These are phyloP conservation scores for Acheta domesticus DNA, from an alignment of 2,888 invertebrate species.

Conservation along the genomic window DNA sequence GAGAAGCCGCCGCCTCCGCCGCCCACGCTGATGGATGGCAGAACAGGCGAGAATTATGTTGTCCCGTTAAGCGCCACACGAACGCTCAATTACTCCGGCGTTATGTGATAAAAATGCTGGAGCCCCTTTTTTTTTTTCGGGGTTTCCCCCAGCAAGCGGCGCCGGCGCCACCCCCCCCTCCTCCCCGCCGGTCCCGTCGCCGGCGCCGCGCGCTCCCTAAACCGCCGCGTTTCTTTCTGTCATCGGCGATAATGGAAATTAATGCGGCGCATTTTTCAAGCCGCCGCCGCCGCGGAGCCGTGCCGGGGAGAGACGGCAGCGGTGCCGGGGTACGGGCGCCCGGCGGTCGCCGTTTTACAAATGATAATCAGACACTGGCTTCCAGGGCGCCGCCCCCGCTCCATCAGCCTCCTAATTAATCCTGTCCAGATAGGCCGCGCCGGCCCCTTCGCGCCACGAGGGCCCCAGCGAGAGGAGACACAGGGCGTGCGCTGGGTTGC, in stretches of 20 bases:
- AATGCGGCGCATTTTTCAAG: neutral
- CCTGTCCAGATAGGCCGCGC: neutral
- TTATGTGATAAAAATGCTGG: conserved; percentile 9
- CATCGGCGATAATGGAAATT: conserved; percentile 18
- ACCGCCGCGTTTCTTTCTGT: conserved; percentile 9
- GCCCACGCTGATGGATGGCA: neutral
- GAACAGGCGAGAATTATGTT: neutral
- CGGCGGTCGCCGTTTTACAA: neutral
- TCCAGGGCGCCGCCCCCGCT: neutral
- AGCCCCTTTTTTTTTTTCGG: neutral
- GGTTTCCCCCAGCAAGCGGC: neutral
- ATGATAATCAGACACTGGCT: conserved; percentile 11
- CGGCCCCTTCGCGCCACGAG: too few species aligned
- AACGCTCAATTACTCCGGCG: neutral
- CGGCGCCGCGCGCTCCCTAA: neutral
- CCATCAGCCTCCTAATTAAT: conserved; percentile 1
- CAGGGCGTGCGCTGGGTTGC: too few species aligned
- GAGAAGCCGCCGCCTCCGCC: neutral
- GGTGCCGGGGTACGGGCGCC: too few species aligned
- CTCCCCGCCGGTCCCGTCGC: neutral
- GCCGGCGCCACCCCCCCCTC: neutral
- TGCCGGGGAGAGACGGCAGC: too few species aligned
- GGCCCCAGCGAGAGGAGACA: too few species aligned
- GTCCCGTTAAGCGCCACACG: neutral
- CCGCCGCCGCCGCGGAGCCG: neutral